A percentile compares a stretch with the other conserved stretches of the same genome.
Evolutionary conservation across 2,797 vertebrate species (phyloP).

Genomic region (Melanotaenia maccullochi): DNA sequence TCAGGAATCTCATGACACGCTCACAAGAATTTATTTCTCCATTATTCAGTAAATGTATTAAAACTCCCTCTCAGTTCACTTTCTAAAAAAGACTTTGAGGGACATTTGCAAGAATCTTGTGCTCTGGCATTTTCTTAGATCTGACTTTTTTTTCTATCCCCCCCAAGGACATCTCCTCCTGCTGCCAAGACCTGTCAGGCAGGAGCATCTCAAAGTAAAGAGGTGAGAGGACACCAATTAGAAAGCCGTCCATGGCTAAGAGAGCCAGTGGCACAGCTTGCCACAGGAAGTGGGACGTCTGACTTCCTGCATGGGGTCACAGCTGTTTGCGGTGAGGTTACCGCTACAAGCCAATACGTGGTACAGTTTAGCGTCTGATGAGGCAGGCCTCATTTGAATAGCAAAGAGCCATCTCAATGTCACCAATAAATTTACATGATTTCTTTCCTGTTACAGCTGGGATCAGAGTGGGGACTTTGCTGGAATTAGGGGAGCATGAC

Average conservation of each 20-base stretch:
- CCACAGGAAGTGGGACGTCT: constrained; percentile 88
- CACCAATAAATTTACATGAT: constrained; percentile 89
- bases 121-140: constrained; percentile 87
- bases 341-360: constrained; percentile 78
- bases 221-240: constrained; percentile 98
- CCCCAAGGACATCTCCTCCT: constrained; percentile 94
- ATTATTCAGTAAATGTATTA: constrained; percentile 79
- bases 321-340: constrained; percentile 88
- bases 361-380: constrained; percentile 82
- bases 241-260: constrained; percentile 91
- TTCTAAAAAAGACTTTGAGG: constrained; percentile 76
- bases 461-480: constrained; percentile 78
- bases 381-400: constrained; percentile 87
- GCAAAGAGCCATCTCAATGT: constrained; percentile 87
- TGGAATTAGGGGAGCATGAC: constrained; percentile 79
- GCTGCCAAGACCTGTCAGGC: constrained; percentile 95
- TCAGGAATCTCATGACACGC: constrained; percentile 56
- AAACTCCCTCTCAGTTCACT: constrained; percentile 82
- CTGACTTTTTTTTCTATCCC: constrained; percentile 83
- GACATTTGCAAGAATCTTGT: constrained; percentile 83
- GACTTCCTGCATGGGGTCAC: constrained; percentile 92
- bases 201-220: constrained; percentile 89
- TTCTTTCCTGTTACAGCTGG: constrained; percentile 79
- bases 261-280: constrained; percentile 92
- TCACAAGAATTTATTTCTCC: constrained; percentile 43